Evolutionary conservation across 2,888 invertebrate species (phyloP).

Genomic region (Halictus quadricinctus): DNA sequence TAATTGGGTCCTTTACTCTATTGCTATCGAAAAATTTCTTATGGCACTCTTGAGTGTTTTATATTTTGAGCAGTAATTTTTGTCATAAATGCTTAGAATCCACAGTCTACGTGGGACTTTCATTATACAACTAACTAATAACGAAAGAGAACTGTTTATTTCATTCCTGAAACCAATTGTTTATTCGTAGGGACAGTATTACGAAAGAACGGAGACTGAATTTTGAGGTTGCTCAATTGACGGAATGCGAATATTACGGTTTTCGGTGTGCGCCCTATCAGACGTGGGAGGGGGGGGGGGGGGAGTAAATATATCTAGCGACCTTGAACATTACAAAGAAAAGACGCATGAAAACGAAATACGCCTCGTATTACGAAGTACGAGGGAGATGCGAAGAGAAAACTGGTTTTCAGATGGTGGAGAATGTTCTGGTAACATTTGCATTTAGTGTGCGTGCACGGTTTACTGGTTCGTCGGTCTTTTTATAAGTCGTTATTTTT

Average conservation of each 20-base stretch:
- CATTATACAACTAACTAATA: too few relatives aligned
- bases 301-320: constrained; percentile 23
- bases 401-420: constrained; percentile 53
- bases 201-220: not conserved
- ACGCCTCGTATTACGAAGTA: constrained; percentile 44
- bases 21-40: too few relatives aligned
- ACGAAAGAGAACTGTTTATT: too few relatives aligned
- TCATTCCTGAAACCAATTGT: not conserved
- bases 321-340: constrained; percentile 42
- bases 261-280: not conserved
- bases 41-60: too few relatives aligned
- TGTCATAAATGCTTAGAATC: too few relatives aligned
- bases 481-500: constrained; percentile 8
- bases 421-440: constrained; percentile 60
- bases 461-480: constrained; percentile 13
- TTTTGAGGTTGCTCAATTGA: not conserved
- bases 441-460: constrained; percentile 48
- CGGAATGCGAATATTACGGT: not conserved
- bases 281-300: not conserved
- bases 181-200: not conserved
- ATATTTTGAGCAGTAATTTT: too few relatives aligned
- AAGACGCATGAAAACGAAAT: constrained; percentile 37
- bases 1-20: too few relatives aligned
- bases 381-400: constrained; percentile 42
- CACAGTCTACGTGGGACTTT: too few relatives aligned